Evolutionary conservation across 2,797 vertebrate genomes (phyloP).

Genomic region (Meriones psammophilus): DNA sequence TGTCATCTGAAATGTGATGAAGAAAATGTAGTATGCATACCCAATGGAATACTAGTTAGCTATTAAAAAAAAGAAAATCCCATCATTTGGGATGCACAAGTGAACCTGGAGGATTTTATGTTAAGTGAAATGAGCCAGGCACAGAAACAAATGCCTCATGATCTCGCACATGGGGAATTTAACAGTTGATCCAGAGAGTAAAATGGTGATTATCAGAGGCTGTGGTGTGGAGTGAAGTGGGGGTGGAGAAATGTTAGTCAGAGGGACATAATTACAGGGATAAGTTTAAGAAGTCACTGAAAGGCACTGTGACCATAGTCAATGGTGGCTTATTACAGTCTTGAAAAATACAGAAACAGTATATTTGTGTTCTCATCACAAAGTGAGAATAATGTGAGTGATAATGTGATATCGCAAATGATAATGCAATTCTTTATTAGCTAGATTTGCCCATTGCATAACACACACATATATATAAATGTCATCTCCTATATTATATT

Average conservation of each 20-base stretch:
- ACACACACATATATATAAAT: neutral
- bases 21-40: neutral
- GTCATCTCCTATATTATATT: too few species aligned
- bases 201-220: neutral
- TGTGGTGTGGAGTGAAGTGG: neutral
- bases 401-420: too few species aligned
- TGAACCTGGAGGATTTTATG: accelerated
- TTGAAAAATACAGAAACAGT: neutral
- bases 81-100: neutral
- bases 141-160: neutral
- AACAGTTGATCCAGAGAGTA: neutral
- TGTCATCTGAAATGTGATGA: neutral
- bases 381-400: neutral
- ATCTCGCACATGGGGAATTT: neutral
- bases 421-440: neutral
- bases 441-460: neutral
- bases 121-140: neutral
- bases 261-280: neutral
- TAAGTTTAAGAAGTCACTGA: neutral
- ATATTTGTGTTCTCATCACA: neutral
- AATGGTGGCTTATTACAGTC: neutral
- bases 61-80: neutral
- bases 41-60: neutral
- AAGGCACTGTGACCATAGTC: neutral
- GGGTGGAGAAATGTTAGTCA: neutral